Percentiles rank a stretch among this genome's conserved stretches.
These are phyloP conservation scores for Trichonephila clavata DNA, from an alignment of 1,140 invertebrate species.

Conservation along the genomic window DNA sequence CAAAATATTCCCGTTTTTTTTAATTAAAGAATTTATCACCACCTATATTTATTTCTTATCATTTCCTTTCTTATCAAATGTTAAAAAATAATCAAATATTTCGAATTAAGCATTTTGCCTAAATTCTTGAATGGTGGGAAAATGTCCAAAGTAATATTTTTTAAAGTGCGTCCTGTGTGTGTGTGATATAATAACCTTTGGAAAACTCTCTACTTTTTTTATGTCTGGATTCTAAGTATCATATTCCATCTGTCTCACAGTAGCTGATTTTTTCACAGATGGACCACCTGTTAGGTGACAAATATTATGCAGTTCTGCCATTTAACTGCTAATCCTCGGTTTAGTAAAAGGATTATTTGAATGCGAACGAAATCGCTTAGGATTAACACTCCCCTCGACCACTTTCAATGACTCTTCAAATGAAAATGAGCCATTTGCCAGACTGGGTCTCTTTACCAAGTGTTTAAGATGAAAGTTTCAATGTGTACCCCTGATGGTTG, in stretches of 20 bases:
- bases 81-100: too few species aligned
- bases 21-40: too few species aligned
- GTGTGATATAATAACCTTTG: too few species aligned
- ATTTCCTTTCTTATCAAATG: too few species aligned
- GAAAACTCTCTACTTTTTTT: too few species aligned
- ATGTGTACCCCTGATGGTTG: neutral
- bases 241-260: neutral
- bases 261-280: neutral
- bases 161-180: too few species aligned
- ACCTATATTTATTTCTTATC: too few species aligned
- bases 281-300: conserved; percentile 27
- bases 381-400: neutral
- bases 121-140: too few species aligned
- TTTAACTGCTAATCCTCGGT: neutral
- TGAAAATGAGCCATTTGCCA: conserved; percentile 2
- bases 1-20: too few species aligned
- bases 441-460: neutral
- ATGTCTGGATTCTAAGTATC: too few species aligned
- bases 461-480: neutral
- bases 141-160: too few species aligned
- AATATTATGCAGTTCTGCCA: neutral
- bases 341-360: neutral
- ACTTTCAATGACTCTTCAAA: conserved; percentile 37
- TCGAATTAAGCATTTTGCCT: too few species aligned
- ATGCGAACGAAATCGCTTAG: neutral